Conservation (phyloP, 2,888 invertebrate genomes). For the Lydus trimaculatus region DNA sequence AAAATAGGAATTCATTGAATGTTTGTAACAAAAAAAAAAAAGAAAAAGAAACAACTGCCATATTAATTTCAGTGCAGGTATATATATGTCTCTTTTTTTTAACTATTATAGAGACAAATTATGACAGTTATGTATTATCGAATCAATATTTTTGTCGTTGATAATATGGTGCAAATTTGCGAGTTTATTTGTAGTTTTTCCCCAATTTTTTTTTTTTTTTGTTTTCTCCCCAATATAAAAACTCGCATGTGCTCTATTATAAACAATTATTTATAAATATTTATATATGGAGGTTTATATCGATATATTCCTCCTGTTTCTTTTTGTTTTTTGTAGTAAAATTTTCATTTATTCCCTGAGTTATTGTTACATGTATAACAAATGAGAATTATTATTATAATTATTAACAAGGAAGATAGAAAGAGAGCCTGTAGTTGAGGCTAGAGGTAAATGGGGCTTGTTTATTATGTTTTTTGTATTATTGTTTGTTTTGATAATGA, state of each 20-base stretch:
- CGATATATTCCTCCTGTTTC: not conserved
- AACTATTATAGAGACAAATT: slow-evolving; percentile 22
- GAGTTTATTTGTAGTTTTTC: not conserved
- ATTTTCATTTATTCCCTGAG: not conserved
- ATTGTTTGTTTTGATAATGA: not conserved
- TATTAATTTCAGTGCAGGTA: slow-evolving; percentile 59
- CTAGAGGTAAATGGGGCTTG: not conserved
- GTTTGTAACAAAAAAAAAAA: slow-evolving; percentile 14
- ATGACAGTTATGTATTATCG: slow-evolving; percentile 6
- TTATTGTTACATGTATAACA: not conserved
- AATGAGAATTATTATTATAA: not conserved
- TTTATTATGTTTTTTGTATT: not conserved
- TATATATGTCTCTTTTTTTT: not conserved
- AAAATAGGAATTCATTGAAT: not conserved
- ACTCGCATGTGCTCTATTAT: slow-evolving; percentile 15
- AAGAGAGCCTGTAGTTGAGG: not conserved
- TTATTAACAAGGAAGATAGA: not conserved
- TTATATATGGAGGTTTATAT: slow-evolving; percentile 29
- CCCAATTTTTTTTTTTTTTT: slow-evolving; percentile 1
- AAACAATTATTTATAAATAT: slow-evolving; percentile 31
- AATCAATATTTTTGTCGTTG: slow-evolving; percentile 11
- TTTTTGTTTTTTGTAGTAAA: not conserved
- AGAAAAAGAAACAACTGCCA: slow-evolving; percentile 56
- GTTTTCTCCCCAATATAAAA: slow-evolving; percentile 13
- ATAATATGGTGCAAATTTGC: slow-evolving; percentile 1